Evolutionary conservation across 30 jellyfish, hydroid and myxozoan genomes (phyloP), one percentile per base, ranked within the genome.

Genomic region (Rhopilema esculentum): DNA sequence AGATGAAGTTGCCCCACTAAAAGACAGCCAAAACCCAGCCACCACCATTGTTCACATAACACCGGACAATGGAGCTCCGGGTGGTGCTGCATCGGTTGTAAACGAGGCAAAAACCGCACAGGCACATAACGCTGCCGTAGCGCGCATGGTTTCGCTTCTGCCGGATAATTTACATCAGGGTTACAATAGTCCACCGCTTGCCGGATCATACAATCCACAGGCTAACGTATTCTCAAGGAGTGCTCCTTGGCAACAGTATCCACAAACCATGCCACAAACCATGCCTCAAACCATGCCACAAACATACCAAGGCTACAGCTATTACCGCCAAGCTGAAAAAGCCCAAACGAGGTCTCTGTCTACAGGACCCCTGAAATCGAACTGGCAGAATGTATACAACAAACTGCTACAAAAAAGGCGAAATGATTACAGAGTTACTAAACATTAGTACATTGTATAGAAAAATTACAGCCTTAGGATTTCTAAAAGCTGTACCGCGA

Each of bases 61-160:
- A 4, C 94, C 94, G 23, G 94, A 85, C 73, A 72, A 30, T 22
- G 94, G 94, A 25, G 63, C 75, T 22, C 88, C 94, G n/a, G 94
- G 94, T 27, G 94, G 94, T 15, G 94, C 94, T 22, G 94, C 79
- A 0, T 49, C 94, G 49, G 69, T 85, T 23, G 88, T 85, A 16
- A 79, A 85, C 50, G 83, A 85, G 73, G 73, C 76, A 29, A 82
- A 88, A 21, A 73, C 62, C 25, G 72, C 68, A 20, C 26, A 23
- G 31, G 28, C 62, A 16, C 68, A 49, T 30, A 69, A 81, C 69
- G 75, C 91, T 0, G 72, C 82, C 6, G 51, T 50, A 32, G 67
- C 91, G n/a, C 48, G 82, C 49, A 66, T 81, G 83, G 91, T 81
- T 21, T 81, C 91, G 16, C 66, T 81, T 1, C 67, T 81, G n/a